Evolutionary conservation across 2,888 invertebrate genomes (phyloP).

Genomic region (Meliscaeva auricollis): DNA sequence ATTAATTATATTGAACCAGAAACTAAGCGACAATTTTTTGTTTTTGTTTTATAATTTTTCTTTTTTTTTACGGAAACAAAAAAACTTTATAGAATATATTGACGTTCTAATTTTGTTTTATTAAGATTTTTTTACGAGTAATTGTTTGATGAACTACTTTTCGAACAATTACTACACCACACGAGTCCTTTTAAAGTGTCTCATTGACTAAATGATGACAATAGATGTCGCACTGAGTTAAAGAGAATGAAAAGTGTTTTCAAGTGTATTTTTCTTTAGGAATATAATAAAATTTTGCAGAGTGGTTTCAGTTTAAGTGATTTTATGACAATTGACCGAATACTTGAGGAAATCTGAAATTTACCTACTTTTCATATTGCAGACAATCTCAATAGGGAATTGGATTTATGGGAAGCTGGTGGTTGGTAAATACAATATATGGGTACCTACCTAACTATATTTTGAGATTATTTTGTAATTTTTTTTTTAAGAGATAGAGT

Average conservation of each 20-base stretch:
- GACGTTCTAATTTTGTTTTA: neutral
- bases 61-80: neutral
- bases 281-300: neutral
- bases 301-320: slow-evolving; percentile 5
- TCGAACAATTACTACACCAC: slow-evolving; percentile 30
- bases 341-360: neutral
- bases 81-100: neutral
- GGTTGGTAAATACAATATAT: too few relatives aligned
- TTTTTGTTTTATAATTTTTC: neutral
- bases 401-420: neutral
- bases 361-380: neutral
- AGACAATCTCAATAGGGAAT: neutral
- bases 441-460: too few relatives aligned
- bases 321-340: slow-evolving; percentile 53
- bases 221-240: neutral
- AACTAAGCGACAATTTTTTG: slow-evolving; percentile 3
- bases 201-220: slow-evolving; percentile 21
- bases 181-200: slow-evolving; percentile 28
- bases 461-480: too few relatives aligned
- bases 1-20: slow-evolving; percentile 49
- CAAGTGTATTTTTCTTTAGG: slow-evolving; percentile 1
- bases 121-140: slow-evolving; percentile 10
- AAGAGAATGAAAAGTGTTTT: slow-evolving; percentile 36
- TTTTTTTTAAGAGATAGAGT: too few relatives aligned
- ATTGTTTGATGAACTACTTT: slow-evolving; percentile 24